These are phyloP conservation scores for Scleropages formosus DNA, from an alignment of 2,797 vertebrate species.

Conservation along the genomic window DNA sequence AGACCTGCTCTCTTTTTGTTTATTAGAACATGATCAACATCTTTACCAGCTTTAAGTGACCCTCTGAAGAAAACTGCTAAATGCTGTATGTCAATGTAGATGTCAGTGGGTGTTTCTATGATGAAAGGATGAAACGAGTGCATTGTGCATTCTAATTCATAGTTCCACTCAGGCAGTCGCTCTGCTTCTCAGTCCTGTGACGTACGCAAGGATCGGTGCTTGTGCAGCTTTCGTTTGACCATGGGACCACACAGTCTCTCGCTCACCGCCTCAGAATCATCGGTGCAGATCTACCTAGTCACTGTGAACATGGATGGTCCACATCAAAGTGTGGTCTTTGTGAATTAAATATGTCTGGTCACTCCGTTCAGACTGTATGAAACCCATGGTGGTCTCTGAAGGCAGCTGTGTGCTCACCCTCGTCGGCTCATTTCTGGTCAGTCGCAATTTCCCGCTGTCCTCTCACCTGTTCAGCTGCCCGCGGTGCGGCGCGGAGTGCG, in stretches of 20 bases:
- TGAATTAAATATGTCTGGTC: not conserved
- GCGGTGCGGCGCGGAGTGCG: no score
- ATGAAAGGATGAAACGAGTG: not conserved
- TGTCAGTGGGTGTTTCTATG: not conserved
- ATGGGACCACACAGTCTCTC: not conserved
- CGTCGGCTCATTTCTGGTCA: not conserved
- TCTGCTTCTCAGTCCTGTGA: not conserved
- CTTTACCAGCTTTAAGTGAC: slow-evolving; percentile 20
- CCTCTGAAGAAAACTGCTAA: not conserved
- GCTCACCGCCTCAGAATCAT: not conserved
- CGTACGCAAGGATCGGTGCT: not conserved
- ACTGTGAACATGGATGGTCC: not conserved
- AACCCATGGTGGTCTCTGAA: not conserved
- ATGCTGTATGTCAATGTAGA: not conserved
- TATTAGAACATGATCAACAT: slow-evolving; percentile 13
- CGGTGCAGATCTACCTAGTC: not conserved
- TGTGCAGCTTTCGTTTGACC: not conserved
- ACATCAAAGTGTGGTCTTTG: no score
- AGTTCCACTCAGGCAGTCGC: not conserved
- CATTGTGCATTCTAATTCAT: slow-evolving; percentile 16
- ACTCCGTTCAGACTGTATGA: not conserved
- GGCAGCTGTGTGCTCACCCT: not conserved
- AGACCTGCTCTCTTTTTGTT: slow-evolving; percentile 17
- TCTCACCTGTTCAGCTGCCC: not conserved
- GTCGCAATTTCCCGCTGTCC: not conserved